Conservation (phyloP, 2,113 vertebrate genomes). For the Caretta caretta region DNA sequence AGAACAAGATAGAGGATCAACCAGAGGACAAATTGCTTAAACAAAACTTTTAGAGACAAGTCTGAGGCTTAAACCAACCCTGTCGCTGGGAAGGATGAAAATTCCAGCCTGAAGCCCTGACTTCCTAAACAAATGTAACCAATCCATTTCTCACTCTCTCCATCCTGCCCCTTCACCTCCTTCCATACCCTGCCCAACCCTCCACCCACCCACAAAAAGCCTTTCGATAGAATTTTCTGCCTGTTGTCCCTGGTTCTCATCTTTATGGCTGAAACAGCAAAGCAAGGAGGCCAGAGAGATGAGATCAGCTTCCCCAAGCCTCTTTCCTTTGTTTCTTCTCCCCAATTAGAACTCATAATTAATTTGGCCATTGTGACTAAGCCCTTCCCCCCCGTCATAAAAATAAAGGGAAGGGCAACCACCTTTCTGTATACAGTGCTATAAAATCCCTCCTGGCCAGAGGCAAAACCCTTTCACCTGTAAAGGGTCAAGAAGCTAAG, state of each 20-base stretch:
- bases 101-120: conserved; percentile 25
- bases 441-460: too few species aligned
- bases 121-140: conserved; percentile 16
- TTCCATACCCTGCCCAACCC: neutral
- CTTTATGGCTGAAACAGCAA: conserved; percentile 45
- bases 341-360: conserved; percentile 70
- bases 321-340: conserved; percentile 62
- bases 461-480: too few species aligned
- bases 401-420: too few species aligned
- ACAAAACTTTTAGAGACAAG: conserved; percentile 41
- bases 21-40: conserved; percentile 40
- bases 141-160: conserved; percentile 21
- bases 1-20: neutral
- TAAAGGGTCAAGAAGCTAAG: too few species aligned
- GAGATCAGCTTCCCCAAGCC: conserved; percentile 54
- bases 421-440: too few species aligned
- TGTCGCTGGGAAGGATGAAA: conserved; percentile 2
- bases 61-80: conserved; percentile 33
- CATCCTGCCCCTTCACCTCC: neutral
- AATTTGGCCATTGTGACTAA: neutral
- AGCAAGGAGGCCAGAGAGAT: conserved; percentile 57
- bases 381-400: neutral
- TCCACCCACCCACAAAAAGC: conserved; percentile 1
- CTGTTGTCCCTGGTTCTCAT: neutral
- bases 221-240: conserved; percentile 33